Percentiles rank a stretch among this genome's conserved stretches.
These are phyloP conservation scores for Tympanoctomys barrerae DNA, from an alignment of 2,797 vertebrate species.

Conservation along the genomic window DNA sequence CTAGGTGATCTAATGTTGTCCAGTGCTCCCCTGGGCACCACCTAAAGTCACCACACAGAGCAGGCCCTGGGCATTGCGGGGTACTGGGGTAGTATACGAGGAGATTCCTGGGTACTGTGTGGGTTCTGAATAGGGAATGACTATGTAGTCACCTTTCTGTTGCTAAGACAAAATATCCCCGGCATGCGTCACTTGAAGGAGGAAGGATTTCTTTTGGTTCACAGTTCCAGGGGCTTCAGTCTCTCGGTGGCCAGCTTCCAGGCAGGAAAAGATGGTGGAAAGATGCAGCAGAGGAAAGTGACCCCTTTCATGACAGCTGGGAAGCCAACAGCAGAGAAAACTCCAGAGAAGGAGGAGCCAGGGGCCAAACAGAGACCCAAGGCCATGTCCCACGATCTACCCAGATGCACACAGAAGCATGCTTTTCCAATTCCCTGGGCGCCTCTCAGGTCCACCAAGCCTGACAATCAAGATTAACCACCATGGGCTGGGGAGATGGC, in stretches of 20 bases:
- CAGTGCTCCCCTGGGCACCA: not conserved
- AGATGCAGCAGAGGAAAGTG: not conserved
- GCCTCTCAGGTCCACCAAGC: not conserved
- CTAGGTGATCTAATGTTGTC: not conserved
- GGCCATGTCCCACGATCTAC: not conserved
- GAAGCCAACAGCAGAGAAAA: not conserved
- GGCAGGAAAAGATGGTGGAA: not conserved
- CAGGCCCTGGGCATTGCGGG: not conserved
- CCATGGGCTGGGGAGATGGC: no score
- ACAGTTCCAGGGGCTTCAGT: not conserved
- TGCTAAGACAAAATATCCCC: not conserved
- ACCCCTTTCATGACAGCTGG: not conserved
- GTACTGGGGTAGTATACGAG: accelerated
- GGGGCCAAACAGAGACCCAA: not conserved
- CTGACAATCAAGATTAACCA: not conserved
- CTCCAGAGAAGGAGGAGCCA: not conserved
- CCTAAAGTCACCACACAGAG: not conserved
- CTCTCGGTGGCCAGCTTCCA: not conserved
- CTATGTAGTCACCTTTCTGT: not conserved
- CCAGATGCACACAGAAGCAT: not conserved
- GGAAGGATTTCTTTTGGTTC: not conserved
- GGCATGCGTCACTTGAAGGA: not conserved
- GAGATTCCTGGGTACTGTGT: not conserved
- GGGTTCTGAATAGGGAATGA: not conserved
- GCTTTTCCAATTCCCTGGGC: not conserved